Percentiles rank a stretch among this genome's conserved stretches.
These are phyloP conservation scores for Gibbula magus DNA, from an alignment of 2,888 invertebrate species.

Conservation along the genomic window DNA sequence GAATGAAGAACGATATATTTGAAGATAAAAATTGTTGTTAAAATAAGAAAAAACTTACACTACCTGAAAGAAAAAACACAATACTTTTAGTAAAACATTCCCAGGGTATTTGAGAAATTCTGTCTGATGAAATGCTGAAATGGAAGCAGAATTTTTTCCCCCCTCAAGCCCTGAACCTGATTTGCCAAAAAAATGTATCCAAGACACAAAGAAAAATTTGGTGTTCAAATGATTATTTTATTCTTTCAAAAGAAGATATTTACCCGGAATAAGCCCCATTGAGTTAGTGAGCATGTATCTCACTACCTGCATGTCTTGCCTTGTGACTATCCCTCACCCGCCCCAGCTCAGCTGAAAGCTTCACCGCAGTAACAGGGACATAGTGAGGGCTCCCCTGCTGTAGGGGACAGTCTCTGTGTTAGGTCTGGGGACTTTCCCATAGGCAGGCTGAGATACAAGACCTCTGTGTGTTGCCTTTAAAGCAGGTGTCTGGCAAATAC, in stretches of 20 bases:
- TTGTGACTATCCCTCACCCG: neutral
- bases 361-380: neutral
- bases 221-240: too few relatives aligned
- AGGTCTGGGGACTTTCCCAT: slow-evolving; percentile 11
- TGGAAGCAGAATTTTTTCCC: too few relatives aligned
- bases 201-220: too few relatives aligned
- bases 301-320: slow-evolving; percentile 6
- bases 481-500: slow-evolving; percentile 1
- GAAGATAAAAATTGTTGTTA: too few relatives aligned
- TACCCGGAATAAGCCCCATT: neutral
- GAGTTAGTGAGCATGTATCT: neutral
- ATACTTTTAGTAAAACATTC: too few relatives aligned
- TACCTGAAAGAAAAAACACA: too few relatives aligned
- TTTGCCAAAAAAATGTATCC: too few relatives aligned
- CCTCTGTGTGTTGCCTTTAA: slow-evolving; percentile 1
- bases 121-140: too few relatives aligned
- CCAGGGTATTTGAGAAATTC: too few relatives aligned
- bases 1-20: too few relatives aligned
- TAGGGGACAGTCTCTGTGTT: neutral
- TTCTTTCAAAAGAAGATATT: neutral
- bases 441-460: neutral
- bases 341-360: neutral
- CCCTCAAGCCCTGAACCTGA: too few relatives aligned
- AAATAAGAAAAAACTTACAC: too few relatives aligned
- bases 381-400: neutral